Evolutionary conservation across 2,113 vertebrate species (phyloP).

Genomic region (Vicugna pacos): DNA sequence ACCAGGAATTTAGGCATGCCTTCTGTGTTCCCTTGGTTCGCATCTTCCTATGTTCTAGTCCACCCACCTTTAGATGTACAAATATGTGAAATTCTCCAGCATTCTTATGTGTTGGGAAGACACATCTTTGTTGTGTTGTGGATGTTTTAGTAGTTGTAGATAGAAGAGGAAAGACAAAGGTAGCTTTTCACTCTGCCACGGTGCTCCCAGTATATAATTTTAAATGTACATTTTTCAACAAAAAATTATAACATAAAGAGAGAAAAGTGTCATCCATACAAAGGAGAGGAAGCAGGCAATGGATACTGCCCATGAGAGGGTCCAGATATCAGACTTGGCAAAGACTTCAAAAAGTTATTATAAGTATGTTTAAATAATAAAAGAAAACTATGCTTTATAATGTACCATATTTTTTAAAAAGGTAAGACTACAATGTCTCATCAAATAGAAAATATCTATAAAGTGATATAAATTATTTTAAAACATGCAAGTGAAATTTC

Average conservation of each 20-base stretch:
- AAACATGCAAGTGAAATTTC: neutral
- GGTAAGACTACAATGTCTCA: neutral
- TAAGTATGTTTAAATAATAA: neutral
- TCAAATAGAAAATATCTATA: neutral
- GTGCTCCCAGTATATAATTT: neutral
- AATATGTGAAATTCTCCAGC: neutral
- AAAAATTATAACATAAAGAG: neutral
- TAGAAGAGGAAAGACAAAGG: neutral
- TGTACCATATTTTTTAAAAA: neutral
- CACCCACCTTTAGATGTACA: neutral
- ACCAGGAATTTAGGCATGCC: neutral
- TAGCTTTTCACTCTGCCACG: neutral
- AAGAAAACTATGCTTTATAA: neutral
- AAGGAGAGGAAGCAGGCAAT: neutral
- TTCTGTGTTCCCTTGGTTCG: neutral
- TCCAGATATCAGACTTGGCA: neutral
- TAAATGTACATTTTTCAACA: neutral
- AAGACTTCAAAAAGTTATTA: neutral
- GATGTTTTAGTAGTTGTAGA: neutral
- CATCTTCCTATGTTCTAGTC: neutral
- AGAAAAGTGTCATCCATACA: neutral
- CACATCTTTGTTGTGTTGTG: neutral
- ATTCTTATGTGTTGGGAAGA: neutral
- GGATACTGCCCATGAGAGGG: neutral
- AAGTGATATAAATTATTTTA: neutral